phyloP scores from a whole-genome alignment of 2,888 invertebrate species.

The Leptogaster cylindrica region DNA sequence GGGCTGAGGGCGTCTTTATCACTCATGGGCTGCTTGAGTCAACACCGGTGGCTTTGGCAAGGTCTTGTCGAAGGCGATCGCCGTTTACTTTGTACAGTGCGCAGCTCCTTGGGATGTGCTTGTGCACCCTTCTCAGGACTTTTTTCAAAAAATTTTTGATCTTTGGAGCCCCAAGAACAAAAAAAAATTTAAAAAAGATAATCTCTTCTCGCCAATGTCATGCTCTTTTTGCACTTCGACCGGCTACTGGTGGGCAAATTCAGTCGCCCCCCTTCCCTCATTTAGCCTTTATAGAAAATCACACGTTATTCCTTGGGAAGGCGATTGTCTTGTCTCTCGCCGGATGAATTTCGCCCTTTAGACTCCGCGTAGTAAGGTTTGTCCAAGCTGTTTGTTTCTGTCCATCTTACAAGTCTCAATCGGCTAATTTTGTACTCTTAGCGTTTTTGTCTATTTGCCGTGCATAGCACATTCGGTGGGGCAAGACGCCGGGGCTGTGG shows the following conservation, averaged over 20 bases:
- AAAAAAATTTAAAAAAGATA: constrained; percentile 14
- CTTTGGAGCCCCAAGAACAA: not conserved
- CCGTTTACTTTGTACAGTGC: not conserved
- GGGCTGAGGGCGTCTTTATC: not conserved
- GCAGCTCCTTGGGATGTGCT: constrained; percentile 14
- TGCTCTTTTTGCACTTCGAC: constrained; percentile 18
- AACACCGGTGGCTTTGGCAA: constrained; percentile 37
- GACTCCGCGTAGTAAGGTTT: constrained; percentile 51
- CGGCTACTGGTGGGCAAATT: constrained; percentile 29
- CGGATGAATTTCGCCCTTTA: constrained; percentile 59
- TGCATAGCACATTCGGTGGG: constrained; percentile 10
- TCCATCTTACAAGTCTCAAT: constrained; percentile 59
- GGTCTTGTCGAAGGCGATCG: constrained; percentile 27
- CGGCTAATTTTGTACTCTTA: constrained; percentile 51
- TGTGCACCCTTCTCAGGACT: constrained; percentile 28
- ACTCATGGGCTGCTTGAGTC: constrained; percentile 10
- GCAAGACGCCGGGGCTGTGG: constrained; percentile 39
- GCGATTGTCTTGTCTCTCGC: constrained; percentile 61
- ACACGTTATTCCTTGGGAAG: constrained; percentile 48
- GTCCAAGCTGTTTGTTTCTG: constrained; percentile 61
- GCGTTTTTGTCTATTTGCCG: constrained; percentile 27
- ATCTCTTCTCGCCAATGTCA: constrained; percentile 28
- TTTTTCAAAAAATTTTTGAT: constrained; percentile 33
- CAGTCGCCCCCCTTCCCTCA: constrained; percentile 28
- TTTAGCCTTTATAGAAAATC: constrained; percentile 3